Conservation (phyloP, 2,888 invertebrate genomes). For the Epinotia bilunana region DNA sequence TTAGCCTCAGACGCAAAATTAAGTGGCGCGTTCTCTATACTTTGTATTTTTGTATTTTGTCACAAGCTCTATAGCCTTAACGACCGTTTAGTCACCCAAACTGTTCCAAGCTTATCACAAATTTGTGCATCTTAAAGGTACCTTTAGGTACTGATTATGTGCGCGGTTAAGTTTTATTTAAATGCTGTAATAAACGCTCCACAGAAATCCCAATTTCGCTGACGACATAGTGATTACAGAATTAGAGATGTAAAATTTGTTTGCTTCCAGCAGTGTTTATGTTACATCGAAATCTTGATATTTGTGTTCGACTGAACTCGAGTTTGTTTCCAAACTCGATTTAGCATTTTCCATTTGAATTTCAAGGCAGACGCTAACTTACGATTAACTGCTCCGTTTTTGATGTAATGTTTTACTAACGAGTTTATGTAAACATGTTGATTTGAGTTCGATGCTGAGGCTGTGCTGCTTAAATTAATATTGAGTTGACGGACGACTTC, state of each 20-base stretch:
- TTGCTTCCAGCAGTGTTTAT: constrained; percentile 31
- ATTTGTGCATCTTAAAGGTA: not conserved
- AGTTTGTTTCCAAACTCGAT: constrained; percentile 29
- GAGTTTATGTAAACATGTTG: constrained; percentile 21
- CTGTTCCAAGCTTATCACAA: too few species aligned
- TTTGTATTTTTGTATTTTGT: too few species aligned
- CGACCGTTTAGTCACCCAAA: too few species aligned
- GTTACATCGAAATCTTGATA: constrained; percentile 35
- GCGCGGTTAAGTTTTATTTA: constrained; percentile 7
- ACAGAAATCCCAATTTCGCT: not conserved
- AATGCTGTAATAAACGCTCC: not conserved
- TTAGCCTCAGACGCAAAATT: too few species aligned
- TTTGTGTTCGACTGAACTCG: constrained; percentile 29
- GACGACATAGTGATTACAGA: constrained; percentile 21
- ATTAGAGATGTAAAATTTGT: constrained; percentile 32
- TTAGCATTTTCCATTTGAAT: constrained; percentile 35
- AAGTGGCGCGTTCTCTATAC: too few species aligned
- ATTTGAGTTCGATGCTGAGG: constrained; percentile 23
- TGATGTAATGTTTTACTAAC: constrained; percentile 35
- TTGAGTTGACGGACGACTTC: constrained; percentile 19
- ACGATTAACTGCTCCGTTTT: constrained; percentile 17
- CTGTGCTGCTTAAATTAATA: constrained; percentile 19
- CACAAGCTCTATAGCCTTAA: too few species aligned
- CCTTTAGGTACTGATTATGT: not conserved
- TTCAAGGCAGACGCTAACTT: constrained; percentile 13